Evolutionary conservation across 2,888 invertebrate genomes (phyloP).

Genomic region (Monochamus alternatus): DNA sequence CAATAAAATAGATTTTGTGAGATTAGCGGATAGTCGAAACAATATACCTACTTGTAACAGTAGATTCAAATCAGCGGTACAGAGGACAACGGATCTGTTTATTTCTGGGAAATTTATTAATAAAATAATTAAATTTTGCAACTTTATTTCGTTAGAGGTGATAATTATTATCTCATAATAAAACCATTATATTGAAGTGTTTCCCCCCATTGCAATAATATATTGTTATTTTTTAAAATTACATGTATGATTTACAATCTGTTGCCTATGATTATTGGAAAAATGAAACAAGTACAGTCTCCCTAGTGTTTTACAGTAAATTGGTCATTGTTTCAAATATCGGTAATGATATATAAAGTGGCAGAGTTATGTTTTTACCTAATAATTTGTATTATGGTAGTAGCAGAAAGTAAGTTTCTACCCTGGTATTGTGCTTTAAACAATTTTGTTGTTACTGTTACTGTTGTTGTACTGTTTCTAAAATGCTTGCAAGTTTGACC

Average conservation of each 20-base stretch:
- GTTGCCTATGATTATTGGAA: not conserved
- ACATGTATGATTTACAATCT: slow-evolving; percentile 17
- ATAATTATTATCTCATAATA: slow-evolving; percentile 32
- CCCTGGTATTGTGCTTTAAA: not conserved
- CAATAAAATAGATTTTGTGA: slow-evolving; percentile 3
- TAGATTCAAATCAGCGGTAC: slow-evolving; percentile 2
- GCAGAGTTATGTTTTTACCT: slow-evolving; percentile 25
- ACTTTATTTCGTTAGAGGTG: slow-evolving; percentile 4
- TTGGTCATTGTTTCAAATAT: not conserved
- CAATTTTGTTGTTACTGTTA: not conserved
- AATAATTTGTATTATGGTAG: not conserved
- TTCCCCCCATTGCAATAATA: slow-evolving; percentile 20
- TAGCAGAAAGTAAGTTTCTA: slow-evolving; percentile 25
- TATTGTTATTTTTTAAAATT: slow-evolving; percentile 2
- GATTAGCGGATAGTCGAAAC: not conserved
- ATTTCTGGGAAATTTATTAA: slow-evolving; percentile 1
- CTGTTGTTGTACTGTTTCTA: no score
- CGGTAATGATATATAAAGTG: slow-evolving; percentile 9
- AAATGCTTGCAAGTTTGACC: no score
- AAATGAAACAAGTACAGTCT: not conserved
- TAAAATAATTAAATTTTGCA: slow-evolving; percentile 8
- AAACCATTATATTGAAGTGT: slow-evolving; percentile 23
- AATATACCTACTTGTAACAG: not conserved
- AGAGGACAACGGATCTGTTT: not conserved
- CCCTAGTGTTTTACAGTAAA: slow-evolving; percentile 5